A percentile compares a stretch with the other conserved stretches of the same genome.
phyloP scores from a whole-genome alignment of 2,797 vertebrate genomes.

The Poeciliopsis paucimaculata region DNA sequence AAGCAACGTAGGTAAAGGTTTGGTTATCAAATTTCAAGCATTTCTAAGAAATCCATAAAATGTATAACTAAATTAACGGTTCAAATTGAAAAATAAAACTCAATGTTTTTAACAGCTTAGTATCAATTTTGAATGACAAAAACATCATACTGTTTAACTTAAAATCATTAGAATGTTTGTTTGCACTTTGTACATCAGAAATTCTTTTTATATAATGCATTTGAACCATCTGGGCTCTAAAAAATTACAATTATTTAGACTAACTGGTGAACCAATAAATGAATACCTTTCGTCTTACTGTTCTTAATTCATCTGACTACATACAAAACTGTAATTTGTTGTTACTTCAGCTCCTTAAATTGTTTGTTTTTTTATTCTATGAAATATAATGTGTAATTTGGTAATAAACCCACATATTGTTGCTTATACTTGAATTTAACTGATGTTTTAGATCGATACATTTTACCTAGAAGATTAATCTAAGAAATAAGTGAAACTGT shows the following conservation, averaged over 20 bases:
- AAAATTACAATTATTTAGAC: not conserved
- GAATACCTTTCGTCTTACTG: not conserved
- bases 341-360: not conserved
- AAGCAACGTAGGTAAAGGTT: not conserved
- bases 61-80: not conserved
- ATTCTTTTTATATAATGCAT: not conserved
- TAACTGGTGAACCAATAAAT: constrained; percentile 1
- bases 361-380: not conserved
- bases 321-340: constrained; percentile 2
- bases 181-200: not conserved
- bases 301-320: not conserved
- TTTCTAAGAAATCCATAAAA: not conserved
- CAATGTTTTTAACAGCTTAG: not conserved
- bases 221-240: not conserved
- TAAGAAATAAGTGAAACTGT: not conserved
- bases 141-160: not conserved
- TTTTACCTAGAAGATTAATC: not conserved
- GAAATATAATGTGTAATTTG: not conserved
- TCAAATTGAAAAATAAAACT: not conserved
- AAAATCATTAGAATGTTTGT: not conserved
- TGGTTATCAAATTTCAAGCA: not conserved
- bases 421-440: not conserved
- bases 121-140: not conserved
- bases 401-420: not conserved
- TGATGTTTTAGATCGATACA: not conserved